A percentile compares a stretch with the other conserved stretches of the same genome.
Evolutionary conservation across 2,113 vertebrate genomes (phyloP).

Genomic region (Lanius ludovicianus): DNA sequence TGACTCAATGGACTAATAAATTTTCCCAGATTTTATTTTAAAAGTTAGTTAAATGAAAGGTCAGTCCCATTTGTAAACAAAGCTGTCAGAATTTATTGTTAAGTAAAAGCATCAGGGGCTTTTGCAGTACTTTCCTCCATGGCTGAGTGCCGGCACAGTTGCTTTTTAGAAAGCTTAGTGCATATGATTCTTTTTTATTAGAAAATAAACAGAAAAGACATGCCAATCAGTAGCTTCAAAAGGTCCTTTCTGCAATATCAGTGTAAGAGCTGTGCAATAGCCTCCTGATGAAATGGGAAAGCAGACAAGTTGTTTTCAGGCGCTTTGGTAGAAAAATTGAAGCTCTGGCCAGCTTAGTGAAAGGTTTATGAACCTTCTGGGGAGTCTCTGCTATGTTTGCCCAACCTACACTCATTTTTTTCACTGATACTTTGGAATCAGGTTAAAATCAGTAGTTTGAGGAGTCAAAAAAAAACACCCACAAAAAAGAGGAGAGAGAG

Average conservation of each 20-base stretch:
- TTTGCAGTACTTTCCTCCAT: not conserved
- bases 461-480: not conserved
- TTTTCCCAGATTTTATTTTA: not conserved
- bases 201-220: constrained; percentile 38
- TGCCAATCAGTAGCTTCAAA: constrained; percentile 14
- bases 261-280: not conserved
- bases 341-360: not conserved
- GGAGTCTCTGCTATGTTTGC: rapidly evolving
- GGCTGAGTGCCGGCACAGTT: not conserved
- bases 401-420: not conserved
- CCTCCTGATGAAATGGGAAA: not conserved
- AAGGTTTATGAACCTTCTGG: constrained; percentile 29
- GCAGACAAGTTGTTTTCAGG: not conserved
- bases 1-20: constrained; percentile 8
- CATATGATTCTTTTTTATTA: constrained; percentile 7
- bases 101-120: not conserved
- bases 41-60: not conserved
- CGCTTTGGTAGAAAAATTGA: not conserved
- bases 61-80: constrained; percentile 38
- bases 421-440: not conserved
- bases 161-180: constrained; percentile 4
- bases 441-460: not conserved
- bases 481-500: not conserved
- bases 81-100: not conserved
- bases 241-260: not conserved